Conservation (phyloP, 2,888 invertebrate genomes). For the Ethmia dodecea region DNA sequence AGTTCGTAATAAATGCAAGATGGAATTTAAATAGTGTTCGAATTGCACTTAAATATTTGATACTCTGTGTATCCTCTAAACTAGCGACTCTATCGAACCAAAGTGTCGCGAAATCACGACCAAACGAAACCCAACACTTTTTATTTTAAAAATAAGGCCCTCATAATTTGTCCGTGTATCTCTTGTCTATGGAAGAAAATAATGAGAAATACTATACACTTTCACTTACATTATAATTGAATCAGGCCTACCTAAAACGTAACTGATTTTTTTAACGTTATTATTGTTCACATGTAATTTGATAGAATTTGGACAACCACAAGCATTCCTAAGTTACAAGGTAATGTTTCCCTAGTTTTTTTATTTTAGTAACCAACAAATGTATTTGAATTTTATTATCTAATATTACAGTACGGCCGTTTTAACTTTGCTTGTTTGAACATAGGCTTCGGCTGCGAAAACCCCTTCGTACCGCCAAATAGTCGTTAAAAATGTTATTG, state of each 20-base stretch:
- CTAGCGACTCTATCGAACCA: conserved; percentile 56
- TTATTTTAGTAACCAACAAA: no score
- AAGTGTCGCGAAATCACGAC: conserved; percentile 1
- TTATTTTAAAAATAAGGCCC: conserved; percentile 61
- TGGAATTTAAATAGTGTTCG: conserved; percentile 34
- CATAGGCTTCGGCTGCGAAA: no score
- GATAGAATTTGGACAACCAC: conserved; percentile 44
- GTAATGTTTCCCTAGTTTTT: no score
- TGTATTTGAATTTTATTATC: no score
- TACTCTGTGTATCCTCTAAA: conserved; percentile 41
- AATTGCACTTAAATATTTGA: conserved; percentile 39
- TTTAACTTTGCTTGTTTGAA: no score
- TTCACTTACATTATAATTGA: conserved; percentile 71
- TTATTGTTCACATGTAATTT: conserved; percentile 70
- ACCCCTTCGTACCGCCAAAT: no score
- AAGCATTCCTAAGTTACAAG: conserved; percentile 40
- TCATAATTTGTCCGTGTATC: conserved; percentile 39
- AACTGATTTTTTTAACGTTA: conserved; percentile 23
- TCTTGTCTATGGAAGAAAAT: conserved; percentile 53
- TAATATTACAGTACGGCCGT: no score
- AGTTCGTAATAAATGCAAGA: conserved; percentile 40
- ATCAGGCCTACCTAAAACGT: conserved; percentile 69
- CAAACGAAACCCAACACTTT: conserved; percentile 25
- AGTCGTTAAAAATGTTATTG: no score
- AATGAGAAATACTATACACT: conserved; percentile 68